A percentile compares a stretch with the other conserved stretches of the same genome.
phyloP scores from a whole-genome alignment of 2,797 vertebrate genomes.

The Acridotheres tristis region DNA sequence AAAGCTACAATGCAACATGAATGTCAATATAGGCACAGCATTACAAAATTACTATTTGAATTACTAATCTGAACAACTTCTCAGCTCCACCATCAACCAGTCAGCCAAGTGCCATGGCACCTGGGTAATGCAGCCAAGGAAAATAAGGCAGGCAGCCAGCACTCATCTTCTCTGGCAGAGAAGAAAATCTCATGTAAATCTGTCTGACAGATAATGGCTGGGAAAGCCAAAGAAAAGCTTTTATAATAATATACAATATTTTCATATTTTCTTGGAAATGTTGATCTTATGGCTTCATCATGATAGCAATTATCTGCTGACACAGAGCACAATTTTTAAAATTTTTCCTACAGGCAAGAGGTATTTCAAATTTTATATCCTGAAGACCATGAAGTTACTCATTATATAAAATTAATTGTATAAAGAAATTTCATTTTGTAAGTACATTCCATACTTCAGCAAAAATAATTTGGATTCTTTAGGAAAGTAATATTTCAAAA shows the following conservation, averaged over 20 bases:
- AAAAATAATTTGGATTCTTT: background rate
- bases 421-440: background rate
- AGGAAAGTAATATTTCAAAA: background rate
- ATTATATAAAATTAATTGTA: background rate
- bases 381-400: background rate
- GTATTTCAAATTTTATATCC: background rate
- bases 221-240: background rate
- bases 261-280: background rate
- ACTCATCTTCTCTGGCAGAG: background rate
- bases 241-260: background rate
- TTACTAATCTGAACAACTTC: background rate
- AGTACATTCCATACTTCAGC: background rate
- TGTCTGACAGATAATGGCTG: background rate
- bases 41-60: background rate
- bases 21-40: background rate
- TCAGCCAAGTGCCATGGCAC: background rate
- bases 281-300: background rate
- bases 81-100: background rate
- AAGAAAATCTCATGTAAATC: background rate
- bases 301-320: background rate
- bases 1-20: background rate
- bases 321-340: background rate
- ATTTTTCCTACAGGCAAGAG: background rate
- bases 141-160: background rate
- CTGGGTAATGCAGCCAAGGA: background rate